Evolutionary conservation across 2,113 vertebrate species (phyloP), one percentile per base, ranked within the genome.

Genomic region (Miniopterus natalensis): DNA sequence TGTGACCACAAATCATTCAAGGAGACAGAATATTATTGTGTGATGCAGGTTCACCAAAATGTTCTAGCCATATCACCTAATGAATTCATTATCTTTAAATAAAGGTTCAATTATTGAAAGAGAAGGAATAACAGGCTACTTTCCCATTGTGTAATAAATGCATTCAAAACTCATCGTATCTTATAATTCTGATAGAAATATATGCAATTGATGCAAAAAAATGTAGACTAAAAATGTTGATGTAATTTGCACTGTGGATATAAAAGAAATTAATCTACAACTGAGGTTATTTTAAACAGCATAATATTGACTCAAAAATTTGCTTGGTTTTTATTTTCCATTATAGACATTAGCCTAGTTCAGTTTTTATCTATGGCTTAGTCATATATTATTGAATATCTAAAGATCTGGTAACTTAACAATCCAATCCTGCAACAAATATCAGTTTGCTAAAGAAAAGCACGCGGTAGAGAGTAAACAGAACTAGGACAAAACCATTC

Each of bases 381-480:
- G 10, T 86, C 31, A 53, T 47, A 11, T 17, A 57, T 88, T 92
- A 40, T 15, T 73, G 10, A 51, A 40, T 80, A 89, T 23, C 17
- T 57, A 63, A 87, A 57, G 51, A 61, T 61, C 59, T 47, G 3
- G 6, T 57, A 81, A 74, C 18, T 71, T 84, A 71, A 71, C 31
- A 94, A 79, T 87, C 11, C 27, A 42, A 17, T 75, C 23, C 45
- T 74, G 27, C 40, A 87, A 12, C 20, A 89, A 92, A 11, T 71
- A 65, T n/a, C 51, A 23, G 18, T 86, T 79, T 75, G 29, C 53
- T 87, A 49, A 89, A 94, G 40, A 87, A 85, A 94, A 88, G 47
- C 31, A 79, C 6, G 3, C 65, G 12, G 13, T 11, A 78, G 23
- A 74, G 20, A 79, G 17, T 49, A 84, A 74, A 4, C 7, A 23